Evolutionary conservation across 2,113 vertebrate genomes (phyloP), one percentile per base, ranked within the genome.

Genomic region (Elaphurus davidianus): DNA sequence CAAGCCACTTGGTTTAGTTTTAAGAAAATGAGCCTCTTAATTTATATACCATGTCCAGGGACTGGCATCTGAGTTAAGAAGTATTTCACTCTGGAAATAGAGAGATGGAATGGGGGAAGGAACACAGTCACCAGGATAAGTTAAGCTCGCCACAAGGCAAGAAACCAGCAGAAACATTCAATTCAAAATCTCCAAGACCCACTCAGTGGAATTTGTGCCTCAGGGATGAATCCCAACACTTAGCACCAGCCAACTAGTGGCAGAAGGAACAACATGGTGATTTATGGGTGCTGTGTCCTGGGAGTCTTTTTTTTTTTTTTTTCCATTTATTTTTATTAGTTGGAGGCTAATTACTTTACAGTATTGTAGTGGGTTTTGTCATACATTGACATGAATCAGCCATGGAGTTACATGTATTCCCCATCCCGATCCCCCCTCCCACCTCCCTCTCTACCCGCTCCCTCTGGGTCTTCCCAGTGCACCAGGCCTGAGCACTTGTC

Each of bases 231-330:
- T 60, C 27, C 47, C 5, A 92, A 8, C 17, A 33, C 21, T 76
- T 93, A 67, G 12, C 96, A 96, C 87, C 28, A 82, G 97, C 98
- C 98, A 98, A 96, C 98, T 98, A 95, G 95, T 98, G 98, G 97
- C 25, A 25, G 50, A 59, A 59, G 23, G 40, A 97, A 98, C 59
- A 96, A 2, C 97, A 96, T 86, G 28, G 14, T 52, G 15, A 43
- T 47, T 1, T n/a, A 3, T 25, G 15, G 40, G 71, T 14, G 28
- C n/a, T 84, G 1, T 52, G 28, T 57, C 5, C 30, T 19, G 87
- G 30, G 14, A 84, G 23, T 5, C 14, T 27, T 40, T 40, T 40
- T 40, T 40, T 40, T 40, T 40, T 40, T 40, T 40, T 40, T 40
- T 40, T n/a, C n/a, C 40, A 40, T 40, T 40, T 40, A 40, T 40